Percentiles rank a stretch among this genome's conserved stretches.
Evolutionary conservation across 2,113 vertebrate species (phyloP).

Genomic region (Rhodinocichla rosea): DNA sequence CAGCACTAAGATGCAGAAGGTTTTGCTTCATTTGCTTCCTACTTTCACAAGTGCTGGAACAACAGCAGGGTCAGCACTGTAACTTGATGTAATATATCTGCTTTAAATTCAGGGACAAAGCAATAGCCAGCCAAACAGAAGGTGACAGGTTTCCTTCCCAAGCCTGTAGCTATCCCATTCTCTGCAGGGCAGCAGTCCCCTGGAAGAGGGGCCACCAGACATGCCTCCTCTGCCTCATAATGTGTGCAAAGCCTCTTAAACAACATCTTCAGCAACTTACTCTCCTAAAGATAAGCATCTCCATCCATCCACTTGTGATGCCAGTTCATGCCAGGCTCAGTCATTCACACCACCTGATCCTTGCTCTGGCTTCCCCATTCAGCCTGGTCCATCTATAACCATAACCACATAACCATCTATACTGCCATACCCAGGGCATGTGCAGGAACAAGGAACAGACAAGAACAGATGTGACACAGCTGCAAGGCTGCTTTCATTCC

Average conservation of each 20-base stretch:
- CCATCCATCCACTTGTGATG: not conserved
- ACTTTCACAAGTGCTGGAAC: not conserved
- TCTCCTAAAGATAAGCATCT: not conserved
- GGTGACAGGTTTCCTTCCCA: not conserved
- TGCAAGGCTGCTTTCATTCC: not conserved
- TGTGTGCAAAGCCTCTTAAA: not conserved
- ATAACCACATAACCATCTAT: not conserved
- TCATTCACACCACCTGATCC: not conserved
- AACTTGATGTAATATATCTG: not conserved
- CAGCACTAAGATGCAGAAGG: not conserved
- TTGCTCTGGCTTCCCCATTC: not conserved
- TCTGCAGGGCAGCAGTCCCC: not conserved
- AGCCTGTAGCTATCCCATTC: not conserved
- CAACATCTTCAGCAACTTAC: not conserved
- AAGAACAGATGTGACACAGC: not conserved
- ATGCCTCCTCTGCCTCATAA: not conserved
- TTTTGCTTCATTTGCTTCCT: not conserved
- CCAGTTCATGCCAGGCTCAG: not conserved
- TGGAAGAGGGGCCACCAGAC: not conserved
- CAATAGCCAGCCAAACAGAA: not conserved
- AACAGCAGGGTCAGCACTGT: not conserved
- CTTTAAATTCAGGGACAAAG: not conserved
- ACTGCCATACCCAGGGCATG: rapidly evolving
- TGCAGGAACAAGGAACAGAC: not conserved
- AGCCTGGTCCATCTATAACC: not conserved